phyloP scores from a whole-genome alignment of 2,113 vertebrate genomes.

The Oncorhynchus masou region DNA sequence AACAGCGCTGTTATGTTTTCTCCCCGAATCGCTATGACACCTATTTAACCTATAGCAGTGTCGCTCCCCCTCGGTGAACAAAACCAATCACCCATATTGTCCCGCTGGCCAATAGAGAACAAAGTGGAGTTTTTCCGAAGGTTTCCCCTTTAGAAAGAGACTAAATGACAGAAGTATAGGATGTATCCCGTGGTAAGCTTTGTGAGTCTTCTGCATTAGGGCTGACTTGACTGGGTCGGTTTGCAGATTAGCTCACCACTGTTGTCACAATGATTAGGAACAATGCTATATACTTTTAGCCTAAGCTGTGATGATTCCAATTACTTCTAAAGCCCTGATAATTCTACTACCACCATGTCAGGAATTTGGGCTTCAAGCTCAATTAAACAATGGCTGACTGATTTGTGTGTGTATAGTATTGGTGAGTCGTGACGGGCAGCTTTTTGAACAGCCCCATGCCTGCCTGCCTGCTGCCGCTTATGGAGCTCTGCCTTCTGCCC shows the following conservation, averaged over 20 bases:
- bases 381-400: conserved; percentile 4
- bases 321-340: conserved; percentile 6
- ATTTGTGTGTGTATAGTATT: conserved; percentile 5
- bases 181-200: neutral
- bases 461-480: conserved; percentile 31
- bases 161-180: neutral
- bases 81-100: neutral
- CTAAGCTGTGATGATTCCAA: conserved; percentile 1
- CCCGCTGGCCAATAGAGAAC: neutral
- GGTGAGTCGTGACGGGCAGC: neutral
- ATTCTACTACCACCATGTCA: neutral
- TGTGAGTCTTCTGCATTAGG: neutral
- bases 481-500: neutral
- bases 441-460: conserved; percentile 32
- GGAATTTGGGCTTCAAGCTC: conserved; percentile 9
- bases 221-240: neutral
- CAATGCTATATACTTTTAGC: neutral
- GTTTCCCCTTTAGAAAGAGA: neutral
- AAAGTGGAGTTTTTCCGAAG: conserved; percentile 15
- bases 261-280: neutral
- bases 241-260: neutral
- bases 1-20: conserved; percentile 14
- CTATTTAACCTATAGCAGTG: conserved; percentile 9
- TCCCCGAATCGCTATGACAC: conserved; percentile 1
- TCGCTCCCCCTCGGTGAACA: neutral